Evolutionary conservation across 1,140 invertebrate species (phyloP).

Genomic region (Procambarus clarkii): DNA sequence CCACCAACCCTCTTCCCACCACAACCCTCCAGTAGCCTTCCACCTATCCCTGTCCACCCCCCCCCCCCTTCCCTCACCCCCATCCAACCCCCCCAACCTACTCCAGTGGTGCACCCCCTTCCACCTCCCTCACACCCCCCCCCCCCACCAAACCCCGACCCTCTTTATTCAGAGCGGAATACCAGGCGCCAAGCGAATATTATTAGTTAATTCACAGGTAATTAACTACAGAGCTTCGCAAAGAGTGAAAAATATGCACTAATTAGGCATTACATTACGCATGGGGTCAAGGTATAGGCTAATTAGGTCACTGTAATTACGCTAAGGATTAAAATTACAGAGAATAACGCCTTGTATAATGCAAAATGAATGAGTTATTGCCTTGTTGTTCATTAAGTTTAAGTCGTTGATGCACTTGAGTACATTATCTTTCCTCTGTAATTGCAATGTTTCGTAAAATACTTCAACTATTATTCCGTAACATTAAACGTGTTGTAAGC

Average conservation of each 20-base stretch:
- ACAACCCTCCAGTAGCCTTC: too few species aligned
- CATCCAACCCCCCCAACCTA: too few species aligned
- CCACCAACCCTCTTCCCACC: too few species aligned
- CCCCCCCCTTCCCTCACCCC: too few species aligned
- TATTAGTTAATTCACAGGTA: constrained; percentile 3
- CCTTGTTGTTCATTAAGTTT: background rate
- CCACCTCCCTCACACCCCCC: background rate
- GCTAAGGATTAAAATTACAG: background rate
- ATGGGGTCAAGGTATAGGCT: background rate
- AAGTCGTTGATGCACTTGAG: background rate
- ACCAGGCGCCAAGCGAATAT: background rate
- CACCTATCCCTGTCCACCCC: too few species aligned
- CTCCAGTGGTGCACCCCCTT: too few species aligned
- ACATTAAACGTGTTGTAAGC: too few species aligned
- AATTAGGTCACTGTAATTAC: background rate
- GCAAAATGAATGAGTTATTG: background rate
- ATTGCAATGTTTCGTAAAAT: too few species aligned
- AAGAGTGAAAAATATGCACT: background rate
- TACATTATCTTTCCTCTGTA: too few species aligned
- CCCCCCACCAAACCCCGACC: background rate
- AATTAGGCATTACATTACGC: background rate
- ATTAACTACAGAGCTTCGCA: background rate
- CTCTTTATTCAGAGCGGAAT: background rate
- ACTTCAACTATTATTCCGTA: too few species aligned
- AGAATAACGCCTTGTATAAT: background rate